Base-by-base conservation (phyloP, 2,113 vertebrate genomes). In the Pygoscelis antarcticus region DNA sequence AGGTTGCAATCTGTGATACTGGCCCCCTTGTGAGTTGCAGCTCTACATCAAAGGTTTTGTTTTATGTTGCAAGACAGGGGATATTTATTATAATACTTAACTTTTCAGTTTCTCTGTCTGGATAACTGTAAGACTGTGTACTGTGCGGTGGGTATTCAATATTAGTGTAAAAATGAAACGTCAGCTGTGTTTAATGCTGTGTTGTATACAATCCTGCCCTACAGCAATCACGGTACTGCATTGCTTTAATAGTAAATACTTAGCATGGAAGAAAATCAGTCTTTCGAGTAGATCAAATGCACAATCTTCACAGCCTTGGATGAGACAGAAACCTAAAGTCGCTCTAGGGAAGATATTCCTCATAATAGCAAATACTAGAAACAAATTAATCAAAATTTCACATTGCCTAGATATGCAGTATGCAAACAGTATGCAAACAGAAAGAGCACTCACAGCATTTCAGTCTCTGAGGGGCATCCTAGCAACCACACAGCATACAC, bases 361-460 rank as follows among this genome's bases (percentile, higher is more conserved):
- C 93, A 96, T 96, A 97, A 96, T 81, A 93, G 94, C 91, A 95
- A 97, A 95, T 96, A 96, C 87, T 91, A 96, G 97, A 96, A 97
- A 97, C 95, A 89, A 97, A 97, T 97, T 96, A 97, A 97, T 96
- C 95, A 94, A 90, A 96, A 96, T 91, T 94, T 96, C 93, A 91
- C 94, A 96, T 93, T 79, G 87, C 96, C 95, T 94, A 94, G 93
- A 93, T 94, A 49, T 93, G 94, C 91, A 93, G 82, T 93, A 96
- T 97, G 96, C 96, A 97, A 97, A 96, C 92, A 90, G 90, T 95
- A 92, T 90, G 95, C 92, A 96, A 96, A 95, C 94, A 94, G 94
- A 95, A 91, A 96, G 75, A 96, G 94, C 96, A 94, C 91, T 97
- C 93, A 25, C 91, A 95, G 93, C 94, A 95, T 77, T 96, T 96